Base-by-base conservation (phyloP, 2,888 invertebrate genomes). In the Agrotis puta region DNA sequence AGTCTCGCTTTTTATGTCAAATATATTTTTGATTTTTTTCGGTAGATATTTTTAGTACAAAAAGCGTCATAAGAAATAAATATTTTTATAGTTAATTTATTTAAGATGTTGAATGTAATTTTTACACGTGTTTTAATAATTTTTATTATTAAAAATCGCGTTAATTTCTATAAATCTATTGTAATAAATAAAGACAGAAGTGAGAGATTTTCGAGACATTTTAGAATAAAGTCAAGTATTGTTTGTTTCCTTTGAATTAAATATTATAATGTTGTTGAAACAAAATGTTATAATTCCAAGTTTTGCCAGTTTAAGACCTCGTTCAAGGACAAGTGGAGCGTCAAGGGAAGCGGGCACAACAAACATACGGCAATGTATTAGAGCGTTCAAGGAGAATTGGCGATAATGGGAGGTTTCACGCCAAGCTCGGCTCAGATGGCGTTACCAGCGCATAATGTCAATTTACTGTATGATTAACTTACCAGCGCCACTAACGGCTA, bases 31-130 rank as follows among this genome's bases (percentile, higher is more conserved):
- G 11, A 11, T 51, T 6, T 39, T n/a, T 43, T 65, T 47, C 13
- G 18, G 0, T 54, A 47, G 16, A 3, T 61, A 22, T n/a, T 33
- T 7, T 68, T 69, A 39, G 53, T 70, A 47, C 70, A 70, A 70
- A 45, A 53, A 33, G 14, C 0, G n/a, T 18, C 11, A 5, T 13
- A 50, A 9, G 24, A 50, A 48, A 13, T 16, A 16, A 45, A 16
- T 66, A 39, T 13, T 66, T 39, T 39, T 20, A 48, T 13, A 27
- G 6, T 20, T 20, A 2, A 24, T 9, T 27, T 20, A 14, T 64
- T 48, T 22, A 53, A 16, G 27, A 27, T 18, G 1, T 14, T 14
- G 16, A 50, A 39, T 64, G 6, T 16, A 16, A 58, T 65, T 43
- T 43, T 18, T 18, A 67, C 14, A 20, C 9, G 3, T 14, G 18